Evolutionary conservation across 2,113 vertebrate species (phyloP).

Genomic region (Dipodomys stephensi): DNA sequence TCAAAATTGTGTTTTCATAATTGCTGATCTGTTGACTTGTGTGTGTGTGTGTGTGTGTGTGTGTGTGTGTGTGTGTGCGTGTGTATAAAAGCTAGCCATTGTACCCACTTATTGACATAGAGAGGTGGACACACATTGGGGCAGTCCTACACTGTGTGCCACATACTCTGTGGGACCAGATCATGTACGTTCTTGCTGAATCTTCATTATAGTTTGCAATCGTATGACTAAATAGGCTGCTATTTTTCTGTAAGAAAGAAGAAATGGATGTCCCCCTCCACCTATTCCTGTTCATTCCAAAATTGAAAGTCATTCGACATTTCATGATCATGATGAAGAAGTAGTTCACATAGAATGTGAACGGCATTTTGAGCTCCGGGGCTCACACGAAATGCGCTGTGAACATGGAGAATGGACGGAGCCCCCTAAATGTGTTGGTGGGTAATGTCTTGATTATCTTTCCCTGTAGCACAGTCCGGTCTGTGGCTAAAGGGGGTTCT

Average conservation of each 20-base stretch:
- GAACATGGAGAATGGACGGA: conserved; percentile 87
- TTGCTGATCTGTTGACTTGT: no score
- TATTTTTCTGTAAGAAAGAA: conserved; percentile 80
- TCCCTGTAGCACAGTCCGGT: fast-evolving
- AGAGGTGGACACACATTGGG: no score
- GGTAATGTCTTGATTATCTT: conserved; percentile 45
- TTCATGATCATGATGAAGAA: conserved; percentile 77
- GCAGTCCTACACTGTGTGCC: not conserved
- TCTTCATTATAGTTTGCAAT: not conserved
- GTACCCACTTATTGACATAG: no score
- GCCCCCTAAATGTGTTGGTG: conserved; percentile 84
- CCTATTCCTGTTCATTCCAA: conserved; percentile 80
- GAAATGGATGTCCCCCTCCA: conserved; percentile 85
- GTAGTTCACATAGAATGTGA: conserved; percentile 78
- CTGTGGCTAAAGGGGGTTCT: not conserved
- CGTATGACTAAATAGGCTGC: not conserved
- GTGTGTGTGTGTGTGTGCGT: no score
- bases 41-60: no score
- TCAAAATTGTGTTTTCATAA: no score
- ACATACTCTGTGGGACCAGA: not conserved
- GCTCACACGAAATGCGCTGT: conserved; percentile 84
- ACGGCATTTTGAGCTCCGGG: conserved; percentile 71
- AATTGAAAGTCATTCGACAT: not conserved
- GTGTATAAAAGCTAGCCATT: no score
- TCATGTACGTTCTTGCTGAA: no score